Evolutionary conservation across 2,888 invertebrate species (phyloP), one percentile per base, ranked within the genome.

Genomic region (Nycteola revayana): DNA sequence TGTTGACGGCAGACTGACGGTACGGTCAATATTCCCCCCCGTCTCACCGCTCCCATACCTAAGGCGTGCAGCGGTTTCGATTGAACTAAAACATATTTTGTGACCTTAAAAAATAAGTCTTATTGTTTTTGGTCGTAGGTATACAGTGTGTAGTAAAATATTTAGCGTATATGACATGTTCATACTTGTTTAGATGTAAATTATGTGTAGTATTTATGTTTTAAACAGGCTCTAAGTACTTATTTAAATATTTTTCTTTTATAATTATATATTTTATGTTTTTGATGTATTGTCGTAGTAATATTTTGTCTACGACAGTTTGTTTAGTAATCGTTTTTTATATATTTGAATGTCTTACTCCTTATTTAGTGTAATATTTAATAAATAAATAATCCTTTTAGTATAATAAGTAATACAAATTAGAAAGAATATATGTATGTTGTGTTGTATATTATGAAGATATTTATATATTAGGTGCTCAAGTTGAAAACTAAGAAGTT

Each of bases 401-500:
- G 35, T 52, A 52, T 41, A 38, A 49, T n/a, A 35, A 42, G 38
- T 53, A 53, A 33, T 46, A 17, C 39, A 37, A 34, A 14, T 33
- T 45, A 42, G 21, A 41, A 27, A 36, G n/a, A 28, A 45, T 29
- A 9, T 50, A 36, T 52, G 10, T 45, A 33, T 29, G 24, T 45
- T 58, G 25, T 47, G 39, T 53, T 58, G 28, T 58, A 43, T 41
- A 28, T 34, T 26, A 27, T 37, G 33, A 43, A 36, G 46, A 43
- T n/a, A n/a, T 36, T 20, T 44, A 51, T 42, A 31, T 37, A 49
- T 38, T 45, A 41, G 47, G 59, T 56, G 56, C 56, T 58, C 51
- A 54, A 50, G 43, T 42, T 46, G 20, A 48, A 42, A 40, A n/a
- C n/a, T n/a, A n/a, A 36, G 33, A 24, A 49, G 37, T 42, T 40